Evolutionary conservation across 2,888 invertebrate genomes (phyloP).

Genomic region (Acanthosepion esculentum): DNA sequence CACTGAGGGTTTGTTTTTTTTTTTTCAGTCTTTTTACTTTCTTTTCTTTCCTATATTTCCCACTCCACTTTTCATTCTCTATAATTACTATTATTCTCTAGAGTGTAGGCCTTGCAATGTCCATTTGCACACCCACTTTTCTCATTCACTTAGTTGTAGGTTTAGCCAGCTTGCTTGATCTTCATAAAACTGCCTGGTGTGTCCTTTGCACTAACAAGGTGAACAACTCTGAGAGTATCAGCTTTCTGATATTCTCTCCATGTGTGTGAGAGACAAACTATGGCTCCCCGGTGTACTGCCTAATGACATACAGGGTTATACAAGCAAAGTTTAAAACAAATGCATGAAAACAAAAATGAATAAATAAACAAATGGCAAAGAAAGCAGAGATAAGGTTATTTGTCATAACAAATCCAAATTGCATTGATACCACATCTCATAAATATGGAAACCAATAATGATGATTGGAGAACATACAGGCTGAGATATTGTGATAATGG

Average conservation of each 20-base stretch:
- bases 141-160: not conserved
- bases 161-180: not conserved
- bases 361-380: not conserved
- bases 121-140: not conserved
- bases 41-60: not conserved
- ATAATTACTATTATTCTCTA: not conserved
- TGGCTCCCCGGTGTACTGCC: not conserved
- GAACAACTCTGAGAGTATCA: not conserved
- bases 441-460: slow-evolving; percentile 11
- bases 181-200: not conserved
- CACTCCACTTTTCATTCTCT: not conserved
- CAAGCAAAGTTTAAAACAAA: not conserved
- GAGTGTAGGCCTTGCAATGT: not conserved
- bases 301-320: not conserved
- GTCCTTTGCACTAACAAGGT: slow-evolving; percentile 1
- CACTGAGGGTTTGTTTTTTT: not conserved
- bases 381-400: not conserved
- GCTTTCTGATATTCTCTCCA: not conserved
- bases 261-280: not conserved
- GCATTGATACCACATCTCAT: not conserved
- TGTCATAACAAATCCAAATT: slow-evolving; percentile 33
- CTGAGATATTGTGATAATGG: not conserved
- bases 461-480: not conserved
- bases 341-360: not conserved
- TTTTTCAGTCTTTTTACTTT: not conserved